Evolutionary conservation across 2,888 invertebrate genomes (phyloP).

Genomic region (Lithophane ornitopus): DNA sequence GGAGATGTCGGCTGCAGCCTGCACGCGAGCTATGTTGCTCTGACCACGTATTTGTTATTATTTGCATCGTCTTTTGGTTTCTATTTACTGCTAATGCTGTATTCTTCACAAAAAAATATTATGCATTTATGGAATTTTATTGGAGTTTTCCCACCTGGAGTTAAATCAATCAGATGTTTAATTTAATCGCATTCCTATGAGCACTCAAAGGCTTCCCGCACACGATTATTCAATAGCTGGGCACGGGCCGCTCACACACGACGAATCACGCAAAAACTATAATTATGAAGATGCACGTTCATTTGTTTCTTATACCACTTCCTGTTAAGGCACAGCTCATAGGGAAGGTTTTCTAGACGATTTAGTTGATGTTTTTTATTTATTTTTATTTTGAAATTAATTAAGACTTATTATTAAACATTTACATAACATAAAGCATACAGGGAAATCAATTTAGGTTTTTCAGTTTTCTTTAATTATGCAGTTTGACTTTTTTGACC

Average conservation of each 20-base stretch:
- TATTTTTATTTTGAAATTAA: not conserved
- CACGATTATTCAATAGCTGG: conserved; percentile 16
- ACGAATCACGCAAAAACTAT: conserved; percentile 64
- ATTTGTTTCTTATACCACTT: conserved; percentile 46
- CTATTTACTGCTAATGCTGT: not conserved
- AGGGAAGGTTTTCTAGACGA: not conserved
- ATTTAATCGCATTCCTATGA: conserved; percentile 31
- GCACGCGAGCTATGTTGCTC: conserved; percentile 43
- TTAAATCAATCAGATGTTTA: conserved; percentile 45
- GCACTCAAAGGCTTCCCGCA: conserved; percentile 21
- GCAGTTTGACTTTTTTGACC: not conserved
- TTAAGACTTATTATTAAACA: not conserved
- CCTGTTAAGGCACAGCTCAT: conserved; percentile 39
- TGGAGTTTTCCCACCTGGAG: conserved; percentile 37
- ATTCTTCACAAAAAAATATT: conserved; percentile 3
- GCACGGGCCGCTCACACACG: conserved; percentile 66
- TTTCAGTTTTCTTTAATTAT: not conserved
- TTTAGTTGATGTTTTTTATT: not conserved
- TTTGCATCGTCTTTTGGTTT: conserved; percentile 21
- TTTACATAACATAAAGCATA: not conserved
- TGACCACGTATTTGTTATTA: conserved; percentile 25
- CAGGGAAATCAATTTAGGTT: not conserved
- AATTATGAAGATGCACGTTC: conserved; percentile 46
- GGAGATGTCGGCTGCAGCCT: conserved; percentile 39
- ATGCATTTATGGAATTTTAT: conserved; percentile 1